Evolutionary conservation across 2,113 vertebrate genomes (phyloP), one percentile per base, ranked within the genome.

Genomic region (Heterotilapia buettikoferi): DNA sequence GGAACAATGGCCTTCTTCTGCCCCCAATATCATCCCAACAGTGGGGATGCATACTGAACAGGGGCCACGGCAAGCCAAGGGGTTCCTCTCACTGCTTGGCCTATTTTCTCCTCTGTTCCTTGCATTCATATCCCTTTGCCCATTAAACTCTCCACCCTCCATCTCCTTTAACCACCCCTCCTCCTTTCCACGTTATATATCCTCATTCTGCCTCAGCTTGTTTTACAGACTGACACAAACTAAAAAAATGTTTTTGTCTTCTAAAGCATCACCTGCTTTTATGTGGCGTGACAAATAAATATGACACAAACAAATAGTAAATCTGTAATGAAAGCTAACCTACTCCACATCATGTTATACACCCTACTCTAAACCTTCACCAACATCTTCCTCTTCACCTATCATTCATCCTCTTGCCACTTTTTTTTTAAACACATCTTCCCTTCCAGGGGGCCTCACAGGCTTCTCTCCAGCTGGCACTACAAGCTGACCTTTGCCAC

Each of bases 381-480:
- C 54, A 36, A 9, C 50, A 16, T 53, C 47, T 53, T 52, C 47
- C 26, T 52, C 21, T 31, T 43, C 57, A 80, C 57, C 79, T 83
- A 90, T 88, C 82, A 88, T 89, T 92, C 71, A 89, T 73, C 82
- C 79, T 33, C 71, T 59, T 54, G 31, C 59, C 79, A 36, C 59
- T 29, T 21, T 24, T 29, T 29, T 71, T 53, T 29, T 45, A 76
- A 76, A 76, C 18, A 73, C 33, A 54, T 54, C 90, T 92, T 86
- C 80, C 91, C 86, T 92, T 82, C 80, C 92, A 92, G 94, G 94
- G 97, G 93, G 95, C 92, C 94, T 94, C 93, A 92, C 84, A 94
- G 93, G 89, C 95, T 94, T 95, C 96, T 94, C 94, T 96, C 96
- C 97, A 98, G 97, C 98, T 98, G 98, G 96, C 97, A 96, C 96